A percentile compares a stretch with the other conserved stretches of the same genome.
These are phyloP conservation scores for Notolepis coatsorum DNA, from an alignment of 2,797 vertebrate genomes.

Conservation along the genomic window DNA sequence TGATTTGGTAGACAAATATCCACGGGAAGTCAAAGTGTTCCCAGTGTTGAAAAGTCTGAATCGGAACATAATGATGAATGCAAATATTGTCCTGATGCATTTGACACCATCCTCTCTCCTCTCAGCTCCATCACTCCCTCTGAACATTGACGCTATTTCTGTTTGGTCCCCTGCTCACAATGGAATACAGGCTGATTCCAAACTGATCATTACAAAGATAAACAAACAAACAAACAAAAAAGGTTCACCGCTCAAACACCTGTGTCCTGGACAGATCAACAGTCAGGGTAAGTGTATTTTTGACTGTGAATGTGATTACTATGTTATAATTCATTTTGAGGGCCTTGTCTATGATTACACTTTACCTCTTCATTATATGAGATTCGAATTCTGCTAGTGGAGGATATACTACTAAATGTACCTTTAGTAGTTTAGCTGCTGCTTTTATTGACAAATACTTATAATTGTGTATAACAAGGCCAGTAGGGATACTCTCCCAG, in stretches of 20 bases:
- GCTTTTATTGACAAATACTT: too few relatives aligned
- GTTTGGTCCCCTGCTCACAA: constrained; percentile 8
- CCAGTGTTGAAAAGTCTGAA: not conserved
- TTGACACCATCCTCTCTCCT: not conserved
- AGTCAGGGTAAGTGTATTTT: constrained; percentile 53
- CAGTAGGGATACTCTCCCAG: too few relatives aligned
- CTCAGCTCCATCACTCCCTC: not conserved
- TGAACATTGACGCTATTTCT: not conserved
- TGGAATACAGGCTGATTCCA: not conserved
- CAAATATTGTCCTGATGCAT: constrained; percentile 64
- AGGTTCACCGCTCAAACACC: not conserved
- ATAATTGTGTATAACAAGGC: too few relatives aligned
- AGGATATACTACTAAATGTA: too few relatives aligned
- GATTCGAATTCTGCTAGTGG: too few relatives aligned
- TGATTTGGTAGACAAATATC: constrained; percentile 74
- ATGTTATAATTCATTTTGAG: too few relatives aligned
- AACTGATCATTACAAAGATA: constrained; percentile 13
- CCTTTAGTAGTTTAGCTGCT: too few relatives aligned
- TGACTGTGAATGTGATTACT: not conserved
- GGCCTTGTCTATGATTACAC: too few relatives aligned
- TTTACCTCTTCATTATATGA: too few relatives aligned
- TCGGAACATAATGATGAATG: constrained; percentile 62
- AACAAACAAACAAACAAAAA: too few relatives aligned
- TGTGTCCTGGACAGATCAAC: not conserved
- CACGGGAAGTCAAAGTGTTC: constrained; percentile 51